Evolutionary conservation across 2,888 invertebrate genomes (phyloP), one percentile per base, ranked within the genome.

Genomic region (Brachyptera risi): DNA sequence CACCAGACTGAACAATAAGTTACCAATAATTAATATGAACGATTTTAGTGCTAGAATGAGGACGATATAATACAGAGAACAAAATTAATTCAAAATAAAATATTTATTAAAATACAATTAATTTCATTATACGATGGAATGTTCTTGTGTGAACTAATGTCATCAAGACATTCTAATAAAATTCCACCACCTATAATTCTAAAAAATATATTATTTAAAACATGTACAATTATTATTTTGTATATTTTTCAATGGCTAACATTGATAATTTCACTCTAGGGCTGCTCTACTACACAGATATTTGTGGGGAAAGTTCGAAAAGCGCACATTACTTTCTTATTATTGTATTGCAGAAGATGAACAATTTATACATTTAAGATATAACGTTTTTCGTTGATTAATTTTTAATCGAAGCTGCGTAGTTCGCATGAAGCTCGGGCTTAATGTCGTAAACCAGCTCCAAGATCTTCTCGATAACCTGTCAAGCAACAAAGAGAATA

Each of bases 341-440:
- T n/a, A n/a, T n/a, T n/a, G n/a, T n/a, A n/a, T n/a, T 51, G 50
- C 26, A 31, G 50, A 26, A 26, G 50, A n/a, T n/a, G n/a, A n/a
- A n/a, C 19, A 44, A 40, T 40, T 40, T 40, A 51, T 35, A 47
- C 15, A 35, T 37, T 17, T 9, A 31, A 37, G 35, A 19, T 17
- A 31, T 23, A 9, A 51, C 51, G 26, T n/a, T 38, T n/a, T n/a
- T n/a, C n/a, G n/a, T n/a, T n/a, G n/a, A 58, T 59, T 50, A 59
- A 19, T 40, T 58, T 35, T 65, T 63, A 37, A 54, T 37, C 19
- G 42, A 37, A 24, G 63, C 68, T 73, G 85, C 85, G 76, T 86
- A 93, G 79, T 97, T 97, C 78, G 85, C 83, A 79, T 97, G 97
- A 69, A 96, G 81, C 76, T 94, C 91, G 2, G 96, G 94, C 76